Conservation (phyloP, 2,113 vertebrate species). For the Empidonax alnorum region DNA sequence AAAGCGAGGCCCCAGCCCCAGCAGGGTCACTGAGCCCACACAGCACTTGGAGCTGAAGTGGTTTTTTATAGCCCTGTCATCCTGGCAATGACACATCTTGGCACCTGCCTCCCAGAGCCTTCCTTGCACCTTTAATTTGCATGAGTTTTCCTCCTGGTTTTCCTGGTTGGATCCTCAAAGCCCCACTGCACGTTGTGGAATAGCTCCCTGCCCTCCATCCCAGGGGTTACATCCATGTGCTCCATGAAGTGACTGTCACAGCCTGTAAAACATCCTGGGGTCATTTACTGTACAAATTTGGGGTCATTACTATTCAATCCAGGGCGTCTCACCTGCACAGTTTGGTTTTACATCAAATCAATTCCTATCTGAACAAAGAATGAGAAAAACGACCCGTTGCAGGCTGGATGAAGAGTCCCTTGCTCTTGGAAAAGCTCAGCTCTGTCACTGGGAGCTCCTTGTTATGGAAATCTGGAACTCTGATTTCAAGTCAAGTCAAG, state of each 20-base stretch:
- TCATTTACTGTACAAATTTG: not conserved
- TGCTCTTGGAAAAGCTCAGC: not conserved
- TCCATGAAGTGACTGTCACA: rapidly evolving
- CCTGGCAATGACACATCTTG: not conserved
- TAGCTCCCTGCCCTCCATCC: not conserved
- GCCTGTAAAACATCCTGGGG: not conserved
- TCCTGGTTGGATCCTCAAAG: not conserved
- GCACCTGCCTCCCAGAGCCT: not conserved
- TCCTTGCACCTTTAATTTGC: not conserved
- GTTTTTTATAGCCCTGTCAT: not conserved
- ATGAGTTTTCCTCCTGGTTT: not conserved
- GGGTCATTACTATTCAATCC: not conserved
- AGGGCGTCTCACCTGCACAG: not conserved
- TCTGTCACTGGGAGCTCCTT: not conserved
- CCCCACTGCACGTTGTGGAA: not conserved
- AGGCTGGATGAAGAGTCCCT: not conserved
- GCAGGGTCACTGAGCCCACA: not conserved
- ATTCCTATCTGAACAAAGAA: not conserved
- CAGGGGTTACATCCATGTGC: rapidly evolving
- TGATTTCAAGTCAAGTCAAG: not conserved
- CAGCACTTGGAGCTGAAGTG: not conserved
- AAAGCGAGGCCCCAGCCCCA: not conserved
- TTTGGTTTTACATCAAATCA: not conserved
- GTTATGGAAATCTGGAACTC: not conserved
- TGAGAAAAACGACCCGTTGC: not conserved